These are phyloP conservation scores for Chirona hameri DNA, from an alignment of 2,888 invertebrate genomes.

Conservation along the genomic window DNA sequence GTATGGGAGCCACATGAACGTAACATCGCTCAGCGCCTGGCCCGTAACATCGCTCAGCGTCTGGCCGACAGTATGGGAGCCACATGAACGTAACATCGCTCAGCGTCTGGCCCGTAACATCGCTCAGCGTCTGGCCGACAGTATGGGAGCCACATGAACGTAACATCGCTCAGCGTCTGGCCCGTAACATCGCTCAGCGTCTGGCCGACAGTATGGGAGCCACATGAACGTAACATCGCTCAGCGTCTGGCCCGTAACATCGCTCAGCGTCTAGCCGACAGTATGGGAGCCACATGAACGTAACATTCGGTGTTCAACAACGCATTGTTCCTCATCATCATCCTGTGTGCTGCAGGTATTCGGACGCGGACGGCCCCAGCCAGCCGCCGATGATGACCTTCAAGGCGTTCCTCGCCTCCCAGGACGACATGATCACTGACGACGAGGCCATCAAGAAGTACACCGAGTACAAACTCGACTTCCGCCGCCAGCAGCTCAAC, in stretches of 20 bases:
- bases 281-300: not conserved
- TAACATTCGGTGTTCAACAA: not conserved
- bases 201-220: not conserved
- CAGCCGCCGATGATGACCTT: slow-evolving; percentile 96
- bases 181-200: no score
- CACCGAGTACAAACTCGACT: slow-evolving; percentile 97
- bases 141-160: not conserved
- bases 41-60: no score
- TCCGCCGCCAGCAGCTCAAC: slow-evolving; percentile 90
- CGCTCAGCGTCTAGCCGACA: no score
- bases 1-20: not conserved
- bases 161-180: no score
- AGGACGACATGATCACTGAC: slow-evolving; percentile 96
- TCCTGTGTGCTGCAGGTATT: slow-evolving; percentile 33
- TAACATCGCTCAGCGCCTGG: no score
- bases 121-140: no score
- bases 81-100: not conserved
- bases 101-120: no score
- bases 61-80: not conserved
- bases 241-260: not conserved
- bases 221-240: not conserved
- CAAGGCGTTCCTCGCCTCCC: slow-evolving; percentile 91
- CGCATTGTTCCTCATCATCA: not conserved
- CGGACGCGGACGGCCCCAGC: slow-evolving; percentile 56
- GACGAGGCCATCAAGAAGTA: slow-evolving; percentile 95